Evolutionary conservation across 37 sponge, comb jelly and placozoan species (phyloP), one percentile per base, ranked within the genome.

Genomic region (Aphrocallistes beatrix): DNA sequence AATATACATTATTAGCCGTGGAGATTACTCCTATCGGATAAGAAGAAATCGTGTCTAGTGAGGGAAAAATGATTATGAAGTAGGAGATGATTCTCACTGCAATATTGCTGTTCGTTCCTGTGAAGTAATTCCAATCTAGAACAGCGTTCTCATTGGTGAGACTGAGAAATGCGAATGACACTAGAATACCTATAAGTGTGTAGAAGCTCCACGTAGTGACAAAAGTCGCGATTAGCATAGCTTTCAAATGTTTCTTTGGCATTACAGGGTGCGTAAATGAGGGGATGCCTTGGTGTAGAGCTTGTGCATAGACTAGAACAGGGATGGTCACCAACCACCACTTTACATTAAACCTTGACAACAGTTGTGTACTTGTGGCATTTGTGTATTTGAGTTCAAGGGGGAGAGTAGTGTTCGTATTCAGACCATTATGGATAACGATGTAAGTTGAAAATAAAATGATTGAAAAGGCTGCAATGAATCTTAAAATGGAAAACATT

Each of bases 31-130:
- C 82, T 0, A 95, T 86, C 13, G 96, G 96, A 60, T 88, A 95
- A 82, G 92, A 94, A 0, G 96, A 95, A 37, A 51, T n/a, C 37
- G 93, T 90, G 50, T 95, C 96, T 47, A 95, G 25, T 23, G 94
- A 91, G 32, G 96, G 96, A 82, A 93, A 95, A 38, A 95, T 51
- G 37, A 95, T 86, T 40, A 95, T 86, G 83, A 87, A 88, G 84
- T 95, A 95, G n/a, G 94, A 85, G 37, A 92, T 82, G 39, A 86
- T 81, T 1, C 90, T 82, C 0, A 93, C 89, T 0, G 82, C 83
- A 1, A 86, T n/a, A 28, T 60, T 60, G 21, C n/a, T 60, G 3
- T 19, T 1, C 8, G 75, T 28, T 21, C n/a, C 28, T 60, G 75
- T 60, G 34, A 60, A 60, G n/a, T 60, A 60, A 28, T 60, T 91